Base-by-base conservation (phyloP, 2,113 vertebrate species). In the Poeciliopsis prolifica region DNA sequence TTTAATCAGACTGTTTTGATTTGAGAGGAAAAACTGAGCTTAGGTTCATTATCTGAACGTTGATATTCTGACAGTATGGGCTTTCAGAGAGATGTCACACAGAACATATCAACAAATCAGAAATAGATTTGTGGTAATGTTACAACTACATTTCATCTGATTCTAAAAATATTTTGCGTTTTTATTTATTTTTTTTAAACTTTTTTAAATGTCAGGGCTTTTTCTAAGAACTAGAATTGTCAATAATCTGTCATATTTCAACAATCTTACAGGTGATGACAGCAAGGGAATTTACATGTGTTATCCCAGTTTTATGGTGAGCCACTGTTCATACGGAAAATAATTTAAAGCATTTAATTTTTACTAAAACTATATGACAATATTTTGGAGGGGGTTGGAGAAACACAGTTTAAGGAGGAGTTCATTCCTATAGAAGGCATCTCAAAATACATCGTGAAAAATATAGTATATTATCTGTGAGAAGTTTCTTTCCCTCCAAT, bases 401-500 rank as follows among this genome's bases (percentile, higher is more conserved):
- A n/a, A n/a, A 58, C 24, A 9, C 51, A 10, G 24, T 58, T 24
- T n/a, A 24, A 58, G 5, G 10, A 22, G 0, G 22, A 54, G 22
- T 3, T 54, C 8, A 7, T n/a, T n/a, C 51, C 51, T 58, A n/a
- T 24, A 58, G 64, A 28, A 76, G 68, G 76, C 67, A 81, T 76
- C 64, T 68, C 77, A 77, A 11, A 42, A 80, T 81, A 78, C n/a
- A 37, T 65, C 54, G 68, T 80, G 74, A 66, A 75, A 60, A 54
- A 85, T 70, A 7, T 28, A 61, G 28, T 28, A 28, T 28, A 28
- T 66, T 61, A 60, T 65, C 75, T 84, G 65, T 86, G 78, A 72
- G 74, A 70, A 68, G 9, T 83, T 78, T 66, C 83, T 72, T 65
- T 22, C 89, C 85, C 76, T 86, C 84, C 72, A 74, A 31, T 29